Conservation (phyloP, 2,113 vertebrate genomes). For the Microtus montanus region DNA sequence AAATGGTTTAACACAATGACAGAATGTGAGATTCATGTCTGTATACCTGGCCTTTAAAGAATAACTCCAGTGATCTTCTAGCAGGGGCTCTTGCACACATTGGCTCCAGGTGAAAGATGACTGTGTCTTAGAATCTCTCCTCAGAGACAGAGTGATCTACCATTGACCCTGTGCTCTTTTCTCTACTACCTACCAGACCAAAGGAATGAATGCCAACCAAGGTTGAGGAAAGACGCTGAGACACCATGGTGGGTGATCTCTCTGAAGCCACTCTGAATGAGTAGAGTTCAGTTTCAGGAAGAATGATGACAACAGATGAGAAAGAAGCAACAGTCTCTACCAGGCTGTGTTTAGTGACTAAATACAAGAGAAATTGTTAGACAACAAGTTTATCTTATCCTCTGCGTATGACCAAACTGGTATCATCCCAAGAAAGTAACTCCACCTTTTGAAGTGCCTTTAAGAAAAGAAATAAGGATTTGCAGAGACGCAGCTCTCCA, state of each 20-base stretch:
- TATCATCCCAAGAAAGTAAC: conserved; percentile 8
- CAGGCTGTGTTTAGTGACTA: neutral
- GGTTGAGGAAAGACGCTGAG: neutral
- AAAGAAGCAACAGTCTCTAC: neutral
- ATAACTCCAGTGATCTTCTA: neutral
- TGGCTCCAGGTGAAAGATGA: neutral
- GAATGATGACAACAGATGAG: neutral
- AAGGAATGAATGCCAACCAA: neutral
- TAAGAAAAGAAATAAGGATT: neutral
- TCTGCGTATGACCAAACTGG: neutral
- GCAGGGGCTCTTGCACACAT: neutral
- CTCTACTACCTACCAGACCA: no score
- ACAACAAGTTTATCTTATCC: neutral
- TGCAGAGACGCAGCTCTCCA: neutral
- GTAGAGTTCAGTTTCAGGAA: neutral
- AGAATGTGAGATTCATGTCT: neutral
- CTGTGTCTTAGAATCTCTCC: neutral
- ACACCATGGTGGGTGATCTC: neutral
- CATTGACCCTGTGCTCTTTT: neutral
- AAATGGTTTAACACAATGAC: neutral
- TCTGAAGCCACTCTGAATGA: neutral
- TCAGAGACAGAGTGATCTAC: neutral
- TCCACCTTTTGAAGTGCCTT: neutral
- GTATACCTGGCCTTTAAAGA: neutral
- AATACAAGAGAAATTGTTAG: neutral